phyloP scores from a whole-genome alignment of 2,888 invertebrate genomes.

The Rhagonycha lutea region DNA sequence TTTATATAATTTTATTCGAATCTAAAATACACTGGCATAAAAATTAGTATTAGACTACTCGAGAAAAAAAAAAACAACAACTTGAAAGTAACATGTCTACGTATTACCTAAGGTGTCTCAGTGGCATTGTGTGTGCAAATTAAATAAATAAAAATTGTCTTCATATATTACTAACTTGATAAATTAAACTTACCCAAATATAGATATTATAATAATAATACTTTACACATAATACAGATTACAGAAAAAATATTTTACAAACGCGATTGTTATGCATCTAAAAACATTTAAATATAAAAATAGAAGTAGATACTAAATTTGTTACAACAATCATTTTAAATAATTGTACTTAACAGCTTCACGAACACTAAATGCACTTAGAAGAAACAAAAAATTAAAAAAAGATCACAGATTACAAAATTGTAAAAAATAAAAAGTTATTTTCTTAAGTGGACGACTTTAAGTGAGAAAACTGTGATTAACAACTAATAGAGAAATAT shows the following conservation, averaged over 20 bases:
- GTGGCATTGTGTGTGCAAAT: background rate
- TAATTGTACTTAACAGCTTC: background rate
- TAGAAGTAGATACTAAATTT: background rate
- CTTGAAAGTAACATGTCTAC: background rate
- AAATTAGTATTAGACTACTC: background rate
- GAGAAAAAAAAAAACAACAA: background rate
- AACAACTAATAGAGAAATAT: background rate
- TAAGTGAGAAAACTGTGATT: background rate
- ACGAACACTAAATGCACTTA: background rate
- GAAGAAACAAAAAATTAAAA: background rate
- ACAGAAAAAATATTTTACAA: constrained; percentile 2
- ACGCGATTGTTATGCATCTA: constrained; percentile 4
- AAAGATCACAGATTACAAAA: background rate
- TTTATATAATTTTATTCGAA: background rate
- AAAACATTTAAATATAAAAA: constrained; percentile 7
- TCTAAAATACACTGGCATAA: background rate
- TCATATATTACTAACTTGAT: background rate
- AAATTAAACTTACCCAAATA: background rate
- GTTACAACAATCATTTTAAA: background rate
- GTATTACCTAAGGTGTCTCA: background rate
- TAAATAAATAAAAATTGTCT: background rate
- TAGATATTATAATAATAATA: background rate
- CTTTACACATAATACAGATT: constrained; percentile 4
- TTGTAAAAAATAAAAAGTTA: background rate
- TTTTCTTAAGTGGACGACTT: background rate